phyloP scores from a whole-genome alignment of 2,113 vertebrate species.

The Gymnorhina tibicen region DNA sequence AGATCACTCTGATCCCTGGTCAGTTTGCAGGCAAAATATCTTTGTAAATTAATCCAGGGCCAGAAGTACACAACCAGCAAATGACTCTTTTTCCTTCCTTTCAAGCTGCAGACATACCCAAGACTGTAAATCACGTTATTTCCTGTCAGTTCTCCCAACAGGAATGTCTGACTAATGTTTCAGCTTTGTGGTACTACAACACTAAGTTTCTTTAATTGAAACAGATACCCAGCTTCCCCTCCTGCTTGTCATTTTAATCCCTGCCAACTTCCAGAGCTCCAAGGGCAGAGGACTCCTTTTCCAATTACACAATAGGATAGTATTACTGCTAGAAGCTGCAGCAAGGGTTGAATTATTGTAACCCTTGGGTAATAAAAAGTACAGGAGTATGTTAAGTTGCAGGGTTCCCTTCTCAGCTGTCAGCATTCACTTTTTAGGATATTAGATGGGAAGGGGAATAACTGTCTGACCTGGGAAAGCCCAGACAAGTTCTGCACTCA shows the following conservation, averaged over 20 bases:
- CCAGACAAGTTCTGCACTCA: not conserved
- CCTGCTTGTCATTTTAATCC: not conserved
- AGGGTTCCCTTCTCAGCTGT: not conserved
- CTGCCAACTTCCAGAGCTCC: not conserved
- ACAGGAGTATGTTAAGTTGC: not conserved
- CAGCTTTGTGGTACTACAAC: not conserved
- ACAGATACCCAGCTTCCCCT: not conserved
- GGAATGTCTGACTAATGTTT: slow-evolving; percentile 3
- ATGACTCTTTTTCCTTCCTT: not conserved
- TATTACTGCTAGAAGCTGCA: not conserved
- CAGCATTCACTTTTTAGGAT: not conserved
- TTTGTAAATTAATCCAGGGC: not conserved
- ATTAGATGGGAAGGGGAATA: not conserved
- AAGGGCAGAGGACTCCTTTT: not conserved
- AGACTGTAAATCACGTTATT: not conserved
- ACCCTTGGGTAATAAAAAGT: not conserved
- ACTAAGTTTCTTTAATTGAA: not conserved
- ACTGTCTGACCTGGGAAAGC: not conserved
- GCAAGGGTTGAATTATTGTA: not conserved
- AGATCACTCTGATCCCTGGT: not conserved
- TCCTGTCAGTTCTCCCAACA: not conserved
- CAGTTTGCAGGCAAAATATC: not conserved
- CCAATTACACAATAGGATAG: not conserved
- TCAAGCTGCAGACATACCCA: not conserved
- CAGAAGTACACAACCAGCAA: not conserved